These are phyloP conservation scores for Agrotis puta DNA, from an alignment of 2,888 invertebrate species.

Conservation along the genomic window DNA sequence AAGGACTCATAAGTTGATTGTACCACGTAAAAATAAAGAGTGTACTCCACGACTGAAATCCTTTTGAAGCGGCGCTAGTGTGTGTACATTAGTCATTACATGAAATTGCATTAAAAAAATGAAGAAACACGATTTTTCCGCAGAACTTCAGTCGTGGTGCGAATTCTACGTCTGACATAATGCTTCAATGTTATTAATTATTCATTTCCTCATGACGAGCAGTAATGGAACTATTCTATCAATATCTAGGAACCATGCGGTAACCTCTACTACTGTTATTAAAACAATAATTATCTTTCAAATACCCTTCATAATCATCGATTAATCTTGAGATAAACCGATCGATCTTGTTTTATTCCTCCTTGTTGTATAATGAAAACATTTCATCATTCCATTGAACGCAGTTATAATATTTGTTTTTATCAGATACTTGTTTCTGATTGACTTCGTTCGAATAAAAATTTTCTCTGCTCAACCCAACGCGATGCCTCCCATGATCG, in stretches of 20 bases:
- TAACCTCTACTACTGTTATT: constrained; percentile 11
- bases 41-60: too few species aligned
- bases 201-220: background rate
- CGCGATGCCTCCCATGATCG: too few species aligned
- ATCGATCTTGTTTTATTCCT: constrained; percentile 15
- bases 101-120: too few species aligned
- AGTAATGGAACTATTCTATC: constrained; percentile 13
- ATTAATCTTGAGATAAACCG: constrained; percentile 17
- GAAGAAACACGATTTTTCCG: too few species aligned
- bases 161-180: background rate
- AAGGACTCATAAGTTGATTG: too few species aligned
- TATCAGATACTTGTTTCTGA: too few species aligned
- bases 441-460: too few species aligned
- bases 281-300: constrained; percentile 39
- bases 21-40: too few species aligned
- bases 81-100: too few species aligned
- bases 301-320: constrained; percentile 34
- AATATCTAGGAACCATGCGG: constrained; percentile 9
- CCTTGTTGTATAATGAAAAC: background rate
- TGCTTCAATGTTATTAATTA: background rate
- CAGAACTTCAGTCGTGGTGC: too few species aligned
- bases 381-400: constrained; percentile 20
- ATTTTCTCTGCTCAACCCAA: too few species aligned
- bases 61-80: too few species aligned
- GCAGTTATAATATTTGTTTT: background rate